A percentile compares a stretch with the other conserved stretches of the same genome.
Evolutionary conservation across 2,888 invertebrate species (phyloP).

Genomic region (Antitype chi): DNA sequence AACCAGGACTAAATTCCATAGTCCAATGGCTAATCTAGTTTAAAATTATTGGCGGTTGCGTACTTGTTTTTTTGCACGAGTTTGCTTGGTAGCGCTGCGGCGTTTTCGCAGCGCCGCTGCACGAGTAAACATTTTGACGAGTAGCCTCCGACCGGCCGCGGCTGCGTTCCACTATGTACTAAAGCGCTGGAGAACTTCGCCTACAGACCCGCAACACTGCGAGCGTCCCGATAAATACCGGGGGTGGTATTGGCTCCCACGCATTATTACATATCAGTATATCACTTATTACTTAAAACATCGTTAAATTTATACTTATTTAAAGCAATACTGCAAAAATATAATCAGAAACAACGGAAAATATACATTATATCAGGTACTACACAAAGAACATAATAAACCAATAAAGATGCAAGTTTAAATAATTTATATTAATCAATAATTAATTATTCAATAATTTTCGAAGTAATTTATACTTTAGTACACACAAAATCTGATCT

Average conservation of each 20-base stretch:
- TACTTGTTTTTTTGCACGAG: neutral
- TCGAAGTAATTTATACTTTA: no score
- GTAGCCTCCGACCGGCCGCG: constrained; percentile 41
- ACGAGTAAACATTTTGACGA: constrained; percentile 42
- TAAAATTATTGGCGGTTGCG: neutral
- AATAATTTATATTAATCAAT: no score
- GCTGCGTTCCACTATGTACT: constrained; percentile 37
- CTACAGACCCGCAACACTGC: neutral
- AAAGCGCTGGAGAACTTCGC: constrained; percentile 14
- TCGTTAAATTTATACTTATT: neutral
- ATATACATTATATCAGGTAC: neutral
- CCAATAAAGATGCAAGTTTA: neutral
- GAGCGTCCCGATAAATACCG: constrained; percentile 12
- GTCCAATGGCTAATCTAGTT: neutral
- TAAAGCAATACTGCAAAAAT: neutral
- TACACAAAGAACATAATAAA: neutral
- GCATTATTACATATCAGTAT: neutral
- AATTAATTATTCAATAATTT: no score
- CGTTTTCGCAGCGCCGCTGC: constrained; percentile 2
- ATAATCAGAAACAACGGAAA: neutral
- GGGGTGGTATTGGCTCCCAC: constrained; percentile 26
- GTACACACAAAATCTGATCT: no score
- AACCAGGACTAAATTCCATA: constrained; percentile 19
- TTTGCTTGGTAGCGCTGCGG: neutral
- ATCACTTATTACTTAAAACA: neutral